Evolutionary conservation across 2,888 invertebrate species (phyloP).

Genomic region (Therioaphis trifolii): DNA sequence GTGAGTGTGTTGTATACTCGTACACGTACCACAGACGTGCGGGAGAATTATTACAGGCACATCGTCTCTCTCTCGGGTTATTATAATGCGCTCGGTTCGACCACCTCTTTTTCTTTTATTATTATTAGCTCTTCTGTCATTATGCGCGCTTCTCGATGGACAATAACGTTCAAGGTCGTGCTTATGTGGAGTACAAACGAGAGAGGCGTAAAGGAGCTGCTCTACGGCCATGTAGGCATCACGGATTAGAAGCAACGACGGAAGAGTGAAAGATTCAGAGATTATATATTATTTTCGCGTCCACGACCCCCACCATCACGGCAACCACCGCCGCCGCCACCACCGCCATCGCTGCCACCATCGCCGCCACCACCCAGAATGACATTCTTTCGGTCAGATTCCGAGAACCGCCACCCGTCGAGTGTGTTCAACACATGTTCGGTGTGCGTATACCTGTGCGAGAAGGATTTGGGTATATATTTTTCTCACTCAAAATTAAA

Average conservation of each 20-base stretch:
- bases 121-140: constrained; percentile 58
- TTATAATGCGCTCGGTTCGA: constrained; percentile 56
- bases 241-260: background rate
- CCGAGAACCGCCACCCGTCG: constrained; percentile 62
- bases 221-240: background rate
- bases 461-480: constrained; percentile 51
- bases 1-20: background rate
- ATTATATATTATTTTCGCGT: constrained; percentile 42
- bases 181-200: constrained; percentile 40
- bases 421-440: constrained; percentile 63
- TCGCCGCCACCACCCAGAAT: constrained; percentile 52
- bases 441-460: constrained; percentile 45
- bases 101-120: constrained; percentile 53
- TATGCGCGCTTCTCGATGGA: constrained; percentile 53
- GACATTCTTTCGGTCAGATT: constrained; percentile 63
- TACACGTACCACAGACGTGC: constrained; percentile 6
- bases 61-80: constrained; percentile 44
- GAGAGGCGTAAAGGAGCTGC: background rate
- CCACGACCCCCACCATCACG: constrained; percentile 14
- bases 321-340: background rate
- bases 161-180: constrained; percentile 60
- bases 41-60: constrained; percentile 59
- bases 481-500: constrained; percentile 50
- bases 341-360: background rate
- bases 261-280: constrained; percentile 2